phyloP scores from a whole-genome alignment of 2,113 vertebrate genomes.

The Ochotona curzoniae region DNA sequence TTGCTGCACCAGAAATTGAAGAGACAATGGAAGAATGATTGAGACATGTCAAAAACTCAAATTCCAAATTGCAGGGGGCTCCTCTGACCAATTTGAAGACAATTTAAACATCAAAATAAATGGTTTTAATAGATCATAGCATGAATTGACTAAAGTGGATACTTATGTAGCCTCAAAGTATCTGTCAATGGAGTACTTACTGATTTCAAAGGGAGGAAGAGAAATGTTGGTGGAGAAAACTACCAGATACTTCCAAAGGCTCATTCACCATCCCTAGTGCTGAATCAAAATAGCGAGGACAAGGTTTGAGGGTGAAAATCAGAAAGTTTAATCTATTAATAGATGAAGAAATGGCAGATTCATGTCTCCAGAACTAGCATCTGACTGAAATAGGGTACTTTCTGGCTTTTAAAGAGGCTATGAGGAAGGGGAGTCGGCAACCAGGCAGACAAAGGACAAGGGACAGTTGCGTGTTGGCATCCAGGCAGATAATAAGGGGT shows the following conservation, averaged over 20 bases:
- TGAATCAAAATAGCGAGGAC: too few species aligned
- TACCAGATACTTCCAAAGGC: neutral
- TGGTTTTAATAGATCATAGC: neutral
- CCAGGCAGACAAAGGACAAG: too few species aligned
- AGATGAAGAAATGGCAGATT: too few species aligned
- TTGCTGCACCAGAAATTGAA: conserved; percentile 1
- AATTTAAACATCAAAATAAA: neutral
- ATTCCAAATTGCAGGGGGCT: neutral
- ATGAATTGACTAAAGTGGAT: neutral
- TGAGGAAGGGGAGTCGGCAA: too few species aligned
- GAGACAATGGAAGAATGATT: neutral
- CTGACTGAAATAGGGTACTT: too few species aligned
- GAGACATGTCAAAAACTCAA: neutral
- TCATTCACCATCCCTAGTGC: too few species aligned
- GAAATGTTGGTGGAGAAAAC: neutral
- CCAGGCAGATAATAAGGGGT: too few species aligned
- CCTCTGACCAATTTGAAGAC: neutral
- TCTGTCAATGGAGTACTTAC: neutral
- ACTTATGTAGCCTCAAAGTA: neutral
- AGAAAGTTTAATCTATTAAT: too few species aligned
- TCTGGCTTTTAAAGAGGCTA: too few species aligned
- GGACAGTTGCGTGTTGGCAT: too few species aligned
- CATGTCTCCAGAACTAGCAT: too few species aligned
- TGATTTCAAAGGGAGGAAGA: conserved; percentile 22
- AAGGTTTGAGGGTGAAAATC: too few species aligned